phyloP scores from a whole-genome alignment of 2,888 invertebrate genomes.

The Lithophane ornitopus region DNA sequence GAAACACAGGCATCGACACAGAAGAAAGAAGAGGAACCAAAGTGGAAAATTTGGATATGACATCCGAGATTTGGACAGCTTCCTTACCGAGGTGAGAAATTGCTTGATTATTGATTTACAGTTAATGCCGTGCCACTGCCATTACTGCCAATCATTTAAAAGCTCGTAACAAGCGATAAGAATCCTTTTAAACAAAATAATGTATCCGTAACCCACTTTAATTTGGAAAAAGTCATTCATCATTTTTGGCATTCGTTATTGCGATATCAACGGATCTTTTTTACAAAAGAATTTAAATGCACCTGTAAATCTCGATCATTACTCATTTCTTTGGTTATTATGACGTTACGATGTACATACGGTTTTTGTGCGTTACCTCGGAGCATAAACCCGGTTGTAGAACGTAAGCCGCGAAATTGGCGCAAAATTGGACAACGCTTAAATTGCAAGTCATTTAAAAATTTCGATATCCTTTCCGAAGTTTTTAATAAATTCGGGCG shows the following conservation, averaged over 20 bases:
- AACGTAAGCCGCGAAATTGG: slow-evolving; percentile 83
- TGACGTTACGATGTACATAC: slow-evolving; percentile 74
- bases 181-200: slow-evolving; percentile 48
- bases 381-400: slow-evolving; percentile 68
- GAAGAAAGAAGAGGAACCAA: slow-evolving; percentile 81
- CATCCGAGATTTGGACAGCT: slow-evolving; percentile 94
- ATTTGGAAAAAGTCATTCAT: slow-evolving; percentile 74
- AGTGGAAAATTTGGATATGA: slow-evolving; percentile 93
- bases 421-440: slow-evolving; percentile 84
- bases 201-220: slow-evolving; percentile 64
- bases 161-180: slow-evolving; percentile 23
- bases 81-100: slow-evolving; percentile 93
- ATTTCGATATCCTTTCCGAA: slow-evolving; percentile 59
- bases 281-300: slow-evolving; percentile 78
- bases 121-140: neutral
- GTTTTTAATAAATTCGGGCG: slow-evolving; percentile 53
- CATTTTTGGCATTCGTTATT: slow-evolving; percentile 73
- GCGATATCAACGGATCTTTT: slow-evolving; percentile 70
- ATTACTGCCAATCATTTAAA: slow-evolving; percentile 38
- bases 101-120: slow-evolving; percentile 40
- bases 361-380: slow-evolving; percentile 76
- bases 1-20: slow-evolving; percentile 88
- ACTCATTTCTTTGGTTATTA: slow-evolving; percentile 78
- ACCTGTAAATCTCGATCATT: slow-evolving; percentile 78
- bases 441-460: slow-evolving; percentile 83